Evolutionary conservation across 2,888 invertebrate genomes (phyloP).

Genomic region (Allophyes oxyacanthae): DNA sequence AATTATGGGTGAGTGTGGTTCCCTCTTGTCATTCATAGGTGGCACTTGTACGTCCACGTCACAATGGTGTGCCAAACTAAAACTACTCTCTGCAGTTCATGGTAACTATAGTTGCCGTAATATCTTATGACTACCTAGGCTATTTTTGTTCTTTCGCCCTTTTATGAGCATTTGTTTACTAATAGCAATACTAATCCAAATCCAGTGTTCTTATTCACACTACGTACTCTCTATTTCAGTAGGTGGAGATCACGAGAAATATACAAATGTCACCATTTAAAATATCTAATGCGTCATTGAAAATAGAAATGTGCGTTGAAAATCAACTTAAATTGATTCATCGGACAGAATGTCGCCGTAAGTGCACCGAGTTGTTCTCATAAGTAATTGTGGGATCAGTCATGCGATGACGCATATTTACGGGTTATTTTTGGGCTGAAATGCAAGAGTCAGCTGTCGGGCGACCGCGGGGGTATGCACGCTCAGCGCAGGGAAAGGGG

Average conservation of each 20-base stretch:
- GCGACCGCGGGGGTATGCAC: constrained; percentile 28
- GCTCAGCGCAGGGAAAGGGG: constrained; percentile 41
- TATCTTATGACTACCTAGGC: no score
- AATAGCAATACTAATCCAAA: no score
- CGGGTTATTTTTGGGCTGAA: constrained; percentile 66
- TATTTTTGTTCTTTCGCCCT: no score
- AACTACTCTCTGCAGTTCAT: no score
- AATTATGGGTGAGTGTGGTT: no score
- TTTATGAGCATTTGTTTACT: no score
- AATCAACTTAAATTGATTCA: constrained; percentile 63
- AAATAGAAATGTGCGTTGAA: constrained; percentile 44
- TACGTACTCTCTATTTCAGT: constrained; percentile 17
- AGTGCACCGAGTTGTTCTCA: constrained; percentile 62
- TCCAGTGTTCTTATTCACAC: background rate
- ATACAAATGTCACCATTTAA: constrained; percentile 25
- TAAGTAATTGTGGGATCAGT: constrained; percentile 66
- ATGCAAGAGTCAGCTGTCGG: constrained; percentile 67
- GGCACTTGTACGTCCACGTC: no score
- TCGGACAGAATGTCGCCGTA: constrained; percentile 54
- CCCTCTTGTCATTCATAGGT: no score
- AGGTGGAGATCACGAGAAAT: constrained; percentile 18
- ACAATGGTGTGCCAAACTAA: no score
- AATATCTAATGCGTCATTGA: constrained; percentile 51
- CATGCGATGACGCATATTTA: constrained; percentile 72
- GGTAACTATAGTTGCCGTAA: no score